Percentiles rank a stretch among this genome's conserved stretches.
These are phyloP conservation scores for Calephelis nemesis DNA, from an alignment of 1,140 invertebrate species.

Conservation along the genomic window DNA sequence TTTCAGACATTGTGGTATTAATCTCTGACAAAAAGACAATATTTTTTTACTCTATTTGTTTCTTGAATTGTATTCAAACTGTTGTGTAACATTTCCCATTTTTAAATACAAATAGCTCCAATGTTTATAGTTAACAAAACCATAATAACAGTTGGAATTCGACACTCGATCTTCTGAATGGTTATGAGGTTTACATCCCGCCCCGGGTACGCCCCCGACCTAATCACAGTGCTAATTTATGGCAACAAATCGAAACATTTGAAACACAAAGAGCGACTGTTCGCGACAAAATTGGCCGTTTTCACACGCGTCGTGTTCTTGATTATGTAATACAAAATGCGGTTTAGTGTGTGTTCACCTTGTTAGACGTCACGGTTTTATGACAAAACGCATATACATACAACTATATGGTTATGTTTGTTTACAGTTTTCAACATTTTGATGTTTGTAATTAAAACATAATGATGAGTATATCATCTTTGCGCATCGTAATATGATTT, in stretches of 20 bases:
- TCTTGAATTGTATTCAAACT: too few species aligned
- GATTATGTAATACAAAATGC: constrained; percentile 42
- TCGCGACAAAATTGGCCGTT: constrained; percentile 56
- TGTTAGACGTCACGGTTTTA: constrained; percentile 31
- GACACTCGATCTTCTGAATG: constrained; percentile 11
- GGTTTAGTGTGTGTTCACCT: constrained; percentile 34
- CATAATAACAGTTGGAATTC: constrained; percentile 19
- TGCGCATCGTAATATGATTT: too few species aligned
- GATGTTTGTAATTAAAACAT: too few species aligned
- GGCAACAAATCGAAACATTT: constrained; percentile 39
- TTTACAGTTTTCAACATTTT: too few species aligned
- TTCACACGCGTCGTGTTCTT: constrained; percentile 49
- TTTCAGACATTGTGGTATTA: too few species aligned
- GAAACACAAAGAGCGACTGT: constrained; percentile 17
- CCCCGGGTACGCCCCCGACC: constrained; percentile 21
- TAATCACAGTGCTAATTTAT: constrained; percentile 37
- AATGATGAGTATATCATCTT: too few species aligned
- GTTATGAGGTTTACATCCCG: not conserved
- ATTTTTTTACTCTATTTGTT: too few species aligned
- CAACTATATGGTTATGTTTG: not conserved
- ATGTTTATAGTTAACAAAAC: constrained; percentile 12
- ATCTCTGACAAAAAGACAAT: too few species aligned
- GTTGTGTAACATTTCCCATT: not conserved
- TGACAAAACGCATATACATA: not conserved
- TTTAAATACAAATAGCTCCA: not conserved